Conservation (phyloP, 2,113 vertebrate species). For the Bos taurus region DNA sequence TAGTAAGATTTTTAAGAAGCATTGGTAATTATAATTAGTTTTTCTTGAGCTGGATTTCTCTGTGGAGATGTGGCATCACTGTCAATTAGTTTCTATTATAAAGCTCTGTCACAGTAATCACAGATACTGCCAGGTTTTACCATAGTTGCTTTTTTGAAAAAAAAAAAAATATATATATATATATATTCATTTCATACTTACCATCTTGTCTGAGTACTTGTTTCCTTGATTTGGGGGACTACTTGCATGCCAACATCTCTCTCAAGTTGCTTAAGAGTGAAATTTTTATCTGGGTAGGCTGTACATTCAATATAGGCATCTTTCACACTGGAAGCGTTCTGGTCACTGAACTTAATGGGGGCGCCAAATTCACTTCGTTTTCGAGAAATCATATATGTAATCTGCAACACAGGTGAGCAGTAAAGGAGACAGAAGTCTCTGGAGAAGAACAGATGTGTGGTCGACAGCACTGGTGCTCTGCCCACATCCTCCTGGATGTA, state of each 20-base stretch:
- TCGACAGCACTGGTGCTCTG: fast-evolving
- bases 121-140: neutral
- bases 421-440: neutral
- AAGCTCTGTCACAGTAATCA: neutral
- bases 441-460: neutral
- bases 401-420: constrained; percentile 76
- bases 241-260: constrained; percentile 82
- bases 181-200: constrained; percentile 66
- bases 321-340: constrained; percentile 77
- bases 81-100: neutral
- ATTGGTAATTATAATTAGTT: neutral
- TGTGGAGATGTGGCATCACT: neutral
- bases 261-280: constrained; percentile 85
- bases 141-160: neutral
- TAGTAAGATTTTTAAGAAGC: neutral
- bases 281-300: constrained; percentile 87
- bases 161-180: neutral
- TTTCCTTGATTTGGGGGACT: constrained; percentile 75
- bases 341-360: constrained; percentile 82
- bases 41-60: neutral
- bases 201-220: constrained; percentile 89
- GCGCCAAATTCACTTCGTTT: constrained; percentile 79
- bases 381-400: constrained; percentile 85
- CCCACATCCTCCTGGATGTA: neutral
- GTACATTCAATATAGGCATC: constrained; percentile 82